phyloP scores from a whole-genome alignment of 2,113 vertebrate genomes.

The Chinchilla lanigera region DNA sequence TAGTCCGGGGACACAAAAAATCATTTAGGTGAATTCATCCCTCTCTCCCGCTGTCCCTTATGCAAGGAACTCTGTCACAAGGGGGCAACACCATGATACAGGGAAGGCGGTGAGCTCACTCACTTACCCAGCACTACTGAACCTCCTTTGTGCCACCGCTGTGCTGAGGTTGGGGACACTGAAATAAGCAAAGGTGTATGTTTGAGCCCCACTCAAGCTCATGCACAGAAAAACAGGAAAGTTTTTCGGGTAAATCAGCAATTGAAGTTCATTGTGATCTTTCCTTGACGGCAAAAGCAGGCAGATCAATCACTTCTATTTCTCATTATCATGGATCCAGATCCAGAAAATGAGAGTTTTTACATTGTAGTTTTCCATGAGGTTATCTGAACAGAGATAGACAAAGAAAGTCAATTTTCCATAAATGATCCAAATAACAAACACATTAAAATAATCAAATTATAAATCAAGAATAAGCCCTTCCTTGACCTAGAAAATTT shows the following conservation, averaged over 20 bases:
- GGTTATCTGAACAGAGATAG: not conserved
- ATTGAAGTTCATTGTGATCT: not conserved
- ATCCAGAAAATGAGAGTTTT: not conserved
- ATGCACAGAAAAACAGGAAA: not conserved
- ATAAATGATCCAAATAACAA: not conserved
- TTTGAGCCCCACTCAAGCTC: not conserved
- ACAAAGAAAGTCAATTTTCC: not conserved
- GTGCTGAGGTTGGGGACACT: not conserved
- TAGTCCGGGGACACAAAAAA: not conserved
- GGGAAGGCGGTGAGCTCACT: not conserved
- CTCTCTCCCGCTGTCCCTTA: not conserved
- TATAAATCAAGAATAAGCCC: not conserved
- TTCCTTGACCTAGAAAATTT: not conserved
- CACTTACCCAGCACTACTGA: not conserved
- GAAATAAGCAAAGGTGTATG: not conserved
- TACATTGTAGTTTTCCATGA: not conserved
- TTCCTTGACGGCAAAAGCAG: not conserved
- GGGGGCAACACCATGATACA: not conserved
- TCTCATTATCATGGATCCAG: not conserved
- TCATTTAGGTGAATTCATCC: not conserved
- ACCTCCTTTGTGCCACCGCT: not conserved
- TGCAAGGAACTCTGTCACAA: not conserved
- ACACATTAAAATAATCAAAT: not conserved
- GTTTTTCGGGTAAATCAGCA: not conserved
- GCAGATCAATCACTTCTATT: not conserved